Conservation (phyloP, 2,888 invertebrate genomes). For the Seira sanloemensis region DNA sequence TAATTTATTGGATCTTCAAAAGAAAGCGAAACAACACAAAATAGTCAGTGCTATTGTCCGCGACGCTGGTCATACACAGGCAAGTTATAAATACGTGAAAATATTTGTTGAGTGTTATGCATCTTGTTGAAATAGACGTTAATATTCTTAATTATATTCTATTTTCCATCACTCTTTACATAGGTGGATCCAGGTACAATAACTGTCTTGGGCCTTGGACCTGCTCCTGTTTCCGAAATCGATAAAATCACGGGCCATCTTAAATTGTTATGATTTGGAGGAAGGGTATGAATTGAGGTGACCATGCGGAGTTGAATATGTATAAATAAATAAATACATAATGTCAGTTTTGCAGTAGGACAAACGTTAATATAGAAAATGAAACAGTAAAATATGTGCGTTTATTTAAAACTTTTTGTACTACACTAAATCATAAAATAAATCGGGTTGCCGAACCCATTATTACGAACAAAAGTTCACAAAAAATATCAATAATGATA, state of each 20-base stretch:
- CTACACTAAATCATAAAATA: too few relatives aligned
- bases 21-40: conserved; percentile 83
- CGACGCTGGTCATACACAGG: conserved; percentile 91
- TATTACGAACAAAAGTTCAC: too few relatives aligned
- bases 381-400: too few relatives aligned
- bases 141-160: background rate
- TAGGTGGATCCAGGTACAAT: conserved; percentile 90
- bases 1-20: conserved; percentile 83
- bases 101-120: background rate
- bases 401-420: too few relatives aligned
- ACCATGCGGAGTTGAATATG: too few relatives aligned
- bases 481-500: too few relatives aligned
- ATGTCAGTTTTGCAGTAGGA: too few relatives aligned
- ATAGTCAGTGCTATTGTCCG: conserved; percentile 85
- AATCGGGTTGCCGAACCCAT: too few relatives aligned
- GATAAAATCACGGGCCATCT: conserved; percentile 92
- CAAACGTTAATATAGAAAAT: too few relatives aligned
- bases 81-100: conserved; percentile 15
- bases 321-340: too few relatives aligned
- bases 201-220: conserved; percentile 96
- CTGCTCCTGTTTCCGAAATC: conserved; percentile 85
- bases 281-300: too few relatives aligned
- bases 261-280: conserved; percentile 85
- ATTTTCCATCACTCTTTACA: conserved; percentile 3
- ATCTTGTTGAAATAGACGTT: too few relatives aligned